These are phyloP conservation scores for Sphinx pinastri DNA, from an alignment of 2,888 invertebrate species.

Conservation along the genomic window DNA sequence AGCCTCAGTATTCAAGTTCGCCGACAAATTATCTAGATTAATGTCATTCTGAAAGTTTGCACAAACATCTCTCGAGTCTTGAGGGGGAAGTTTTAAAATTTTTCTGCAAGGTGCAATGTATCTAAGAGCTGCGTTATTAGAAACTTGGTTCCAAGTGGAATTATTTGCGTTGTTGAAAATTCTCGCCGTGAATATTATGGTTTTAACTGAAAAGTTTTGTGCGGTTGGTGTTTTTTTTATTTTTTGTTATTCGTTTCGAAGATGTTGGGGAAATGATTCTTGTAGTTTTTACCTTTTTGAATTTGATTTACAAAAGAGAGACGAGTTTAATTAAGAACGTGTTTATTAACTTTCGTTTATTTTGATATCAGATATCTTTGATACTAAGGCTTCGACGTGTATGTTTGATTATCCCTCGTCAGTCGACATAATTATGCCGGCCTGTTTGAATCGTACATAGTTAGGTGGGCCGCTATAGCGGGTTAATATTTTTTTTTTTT, in stretches of 20 bases:
- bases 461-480: too few species aligned
- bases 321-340: too few species aligned
- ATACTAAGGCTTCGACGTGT: too few species aligned
- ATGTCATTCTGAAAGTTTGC: slow-evolving; percentile 68
- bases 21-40: slow-evolving; percentile 64
- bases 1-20: slow-evolving; percentile 47
- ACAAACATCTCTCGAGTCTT: slow-evolving; percentile 62
- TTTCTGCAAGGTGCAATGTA: slow-evolving; percentile 76
- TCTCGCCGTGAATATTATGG: slow-evolving; percentile 54
- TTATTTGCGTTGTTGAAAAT: slow-evolving; percentile 58
- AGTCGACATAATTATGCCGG: too few species aligned
- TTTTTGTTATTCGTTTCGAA: slow-evolving; percentile 9
- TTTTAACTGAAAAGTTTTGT: slow-evolving; percentile 50
- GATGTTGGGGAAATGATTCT: background rate
- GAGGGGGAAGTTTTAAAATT: slow-evolving; percentile 60
- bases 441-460: too few species aligned
- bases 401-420: too few species aligned
- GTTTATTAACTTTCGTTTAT: too few species aligned
- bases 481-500: too few species aligned
- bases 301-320: too few species aligned
- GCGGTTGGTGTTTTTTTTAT: slow-evolving; percentile 39
- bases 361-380: too few species aligned
- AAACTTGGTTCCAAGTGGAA: slow-evolving; percentile 65
- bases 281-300: background rate
- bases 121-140: slow-evolving; percentile 72